phyloP scores from a whole-genome alignment of 2,888 invertebrate genomes.

The Lysandra coridon region DNA sequence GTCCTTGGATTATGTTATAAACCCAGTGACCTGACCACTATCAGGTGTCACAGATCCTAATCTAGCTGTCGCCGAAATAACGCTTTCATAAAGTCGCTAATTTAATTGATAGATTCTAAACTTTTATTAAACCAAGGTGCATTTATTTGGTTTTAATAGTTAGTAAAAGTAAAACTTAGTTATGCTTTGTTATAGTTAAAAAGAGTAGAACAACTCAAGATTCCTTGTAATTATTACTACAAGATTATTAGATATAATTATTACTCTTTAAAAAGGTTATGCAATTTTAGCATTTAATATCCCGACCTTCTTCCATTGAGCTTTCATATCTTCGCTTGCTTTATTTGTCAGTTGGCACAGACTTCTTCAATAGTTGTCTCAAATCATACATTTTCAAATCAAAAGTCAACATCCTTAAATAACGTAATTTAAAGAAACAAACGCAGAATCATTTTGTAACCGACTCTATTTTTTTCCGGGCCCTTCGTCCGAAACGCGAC shows the following conservation, averaged over 20 bases:
- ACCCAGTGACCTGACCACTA: not conserved
- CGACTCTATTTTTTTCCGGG: constrained; percentile 41
- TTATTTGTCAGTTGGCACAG: not conserved
- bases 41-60: not conserved
- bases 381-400: not conserved
- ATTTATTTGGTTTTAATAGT: not conserved
- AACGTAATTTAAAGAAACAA: constrained; percentile 32
- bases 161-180: not conserved
- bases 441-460: constrained; percentile 37
- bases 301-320: too few species aligned
- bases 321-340: too few species aligned
- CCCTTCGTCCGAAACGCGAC: constrained; percentile 47
- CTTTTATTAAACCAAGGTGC: not conserved
- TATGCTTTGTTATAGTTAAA: too few species aligned
- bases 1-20: not conserved
- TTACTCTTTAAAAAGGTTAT: too few species aligned
- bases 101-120: not conserved
- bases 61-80: not conserved
- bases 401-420: not conserved
- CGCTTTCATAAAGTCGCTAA: not conserved
- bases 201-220: too few species aligned
- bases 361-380: not conserved
- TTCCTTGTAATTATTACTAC: too few species aligned
- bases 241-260: too few species aligned
- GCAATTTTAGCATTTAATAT: too few species aligned